A percentile compares a stretch with the other conserved stretches of the same genome.
phyloP scores from a whole-genome alignment of 2,113 vertebrate species.

The Proteles cristata region DNA sequence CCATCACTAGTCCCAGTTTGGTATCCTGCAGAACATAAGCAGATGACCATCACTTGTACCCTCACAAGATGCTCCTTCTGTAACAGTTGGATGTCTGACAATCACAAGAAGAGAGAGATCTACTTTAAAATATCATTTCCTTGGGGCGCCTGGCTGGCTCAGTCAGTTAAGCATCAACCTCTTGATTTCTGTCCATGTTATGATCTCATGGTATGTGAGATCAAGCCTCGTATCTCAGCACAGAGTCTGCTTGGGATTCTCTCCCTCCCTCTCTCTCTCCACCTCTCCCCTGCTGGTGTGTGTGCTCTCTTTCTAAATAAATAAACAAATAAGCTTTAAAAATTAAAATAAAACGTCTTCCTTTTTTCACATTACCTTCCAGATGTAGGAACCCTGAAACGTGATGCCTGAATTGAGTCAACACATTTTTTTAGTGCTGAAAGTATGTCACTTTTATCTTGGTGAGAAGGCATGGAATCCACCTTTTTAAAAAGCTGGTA shows the following conservation, averaged over 20 bases:
- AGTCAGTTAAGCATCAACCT: too few species aligned
- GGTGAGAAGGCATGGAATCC: not conserved
- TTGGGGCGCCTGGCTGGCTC: not conserved
- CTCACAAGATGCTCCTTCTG: not conserved
- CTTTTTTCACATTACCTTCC: slow-evolving; percentile 13
- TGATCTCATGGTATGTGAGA: too few species aligned
- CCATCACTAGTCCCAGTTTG: not conserved
- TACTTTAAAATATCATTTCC: not conserved
- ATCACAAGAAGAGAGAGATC: not conserved
- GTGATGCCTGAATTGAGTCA: not conserved
- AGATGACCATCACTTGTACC: not conserved
- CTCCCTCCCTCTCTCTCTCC: too few species aligned
- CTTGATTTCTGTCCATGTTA: too few species aligned
- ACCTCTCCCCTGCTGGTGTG: too few species aligned
- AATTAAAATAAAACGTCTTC: not conserved
- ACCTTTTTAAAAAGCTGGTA: not conserved
- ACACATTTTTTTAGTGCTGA: not conserved
- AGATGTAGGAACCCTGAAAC: not conserved
- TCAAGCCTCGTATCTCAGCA: too few species aligned
- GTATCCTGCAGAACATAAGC: not conserved
- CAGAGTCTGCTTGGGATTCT: too few species aligned
- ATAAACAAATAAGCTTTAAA: too few species aligned
- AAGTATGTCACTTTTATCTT: not conserved
- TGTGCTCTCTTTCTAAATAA: too few species aligned
- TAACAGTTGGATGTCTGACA: not conserved